Percentiles rank a stretch among this genome's conserved stretches.
Conservation (phyloP, 2,113 vertebrate species). For the Coturnix japonica region DNA sequence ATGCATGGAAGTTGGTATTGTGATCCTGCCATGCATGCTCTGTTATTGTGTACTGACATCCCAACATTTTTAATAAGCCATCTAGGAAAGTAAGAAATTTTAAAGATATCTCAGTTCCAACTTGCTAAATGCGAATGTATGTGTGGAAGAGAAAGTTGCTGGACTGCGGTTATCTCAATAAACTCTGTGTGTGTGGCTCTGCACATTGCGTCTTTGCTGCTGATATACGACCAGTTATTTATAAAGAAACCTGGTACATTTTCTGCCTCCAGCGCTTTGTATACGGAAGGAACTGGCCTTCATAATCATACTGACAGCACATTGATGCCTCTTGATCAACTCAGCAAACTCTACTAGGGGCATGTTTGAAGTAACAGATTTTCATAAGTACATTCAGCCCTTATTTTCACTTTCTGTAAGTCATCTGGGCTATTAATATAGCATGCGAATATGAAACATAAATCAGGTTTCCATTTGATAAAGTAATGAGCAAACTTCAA, state of each 20-base stretch:
- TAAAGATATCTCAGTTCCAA: neutral
- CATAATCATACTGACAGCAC: accelerated
- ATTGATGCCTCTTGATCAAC: neutral
- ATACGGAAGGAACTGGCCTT: neutral
- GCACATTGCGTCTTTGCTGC: neutral
- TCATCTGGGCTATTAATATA: neutral
- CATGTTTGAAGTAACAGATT: neutral
- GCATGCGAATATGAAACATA: neutral
- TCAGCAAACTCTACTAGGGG: neutral
- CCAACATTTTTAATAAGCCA: neutral
- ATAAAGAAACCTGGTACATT: neutral
- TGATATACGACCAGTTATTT: neutral
- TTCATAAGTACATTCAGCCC: neutral
- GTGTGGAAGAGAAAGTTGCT: neutral
- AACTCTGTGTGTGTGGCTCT: neutral
- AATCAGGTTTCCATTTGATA: neutral
- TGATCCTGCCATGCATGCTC: neutral
- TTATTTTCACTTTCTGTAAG: neutral
- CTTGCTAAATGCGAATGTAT: neutral
- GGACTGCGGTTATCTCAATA: neutral
- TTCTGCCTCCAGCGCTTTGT: neutral
- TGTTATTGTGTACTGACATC: neutral
- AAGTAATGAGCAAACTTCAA: slow-evolving; percentile 15
- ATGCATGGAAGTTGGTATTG: neutral
- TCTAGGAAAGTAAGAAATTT: neutral